Percentiles rank a stretch among this genome's conserved stretches.
These are phyloP conservation scores for Pipistrellus kuhlii DNA, from an alignment of 2,797 vertebrate genomes.

Conservation along the genomic window DNA sequence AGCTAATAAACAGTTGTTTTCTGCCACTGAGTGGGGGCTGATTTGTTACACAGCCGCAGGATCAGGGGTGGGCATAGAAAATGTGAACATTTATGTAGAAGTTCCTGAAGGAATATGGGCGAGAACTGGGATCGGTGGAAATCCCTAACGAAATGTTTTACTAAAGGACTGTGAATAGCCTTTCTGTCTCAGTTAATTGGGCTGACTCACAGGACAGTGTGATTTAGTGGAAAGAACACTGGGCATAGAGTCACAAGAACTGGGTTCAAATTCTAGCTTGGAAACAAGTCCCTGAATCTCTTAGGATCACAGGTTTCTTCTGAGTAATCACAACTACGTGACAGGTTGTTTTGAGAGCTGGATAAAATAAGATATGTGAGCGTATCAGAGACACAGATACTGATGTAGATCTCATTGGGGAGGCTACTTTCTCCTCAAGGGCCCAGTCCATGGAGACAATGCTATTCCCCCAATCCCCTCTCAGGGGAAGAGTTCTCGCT, in stretches of 20 bases:
- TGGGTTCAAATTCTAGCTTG: conserved; percentile 49
- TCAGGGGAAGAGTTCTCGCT: neutral
- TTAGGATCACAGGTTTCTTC: neutral
- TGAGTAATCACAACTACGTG: neutral
- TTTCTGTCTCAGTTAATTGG: neutral
- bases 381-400: neutral
- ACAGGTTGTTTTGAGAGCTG: neutral
- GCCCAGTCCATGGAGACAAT: neutral
- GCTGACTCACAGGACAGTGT: neutral
- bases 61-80: neutral
- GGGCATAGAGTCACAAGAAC: neutral
- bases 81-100: neutral
- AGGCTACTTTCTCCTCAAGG: neutral
- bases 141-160: neutral
- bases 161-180: neutral
- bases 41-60: neutral
- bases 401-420: neutral
- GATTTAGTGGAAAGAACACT: conserved; percentile 18
- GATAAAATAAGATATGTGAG: neutral
- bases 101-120: conserved; percentile 1
- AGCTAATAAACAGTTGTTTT: neutral
- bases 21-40: neutral
- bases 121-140: neutral
- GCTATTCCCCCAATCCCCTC: neutral
- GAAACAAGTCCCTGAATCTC: neutral